These are phyloP conservation scores for Portevinia maculata DNA, from an alignment of 2,888 invertebrate species.

Conservation along the genomic window DNA sequence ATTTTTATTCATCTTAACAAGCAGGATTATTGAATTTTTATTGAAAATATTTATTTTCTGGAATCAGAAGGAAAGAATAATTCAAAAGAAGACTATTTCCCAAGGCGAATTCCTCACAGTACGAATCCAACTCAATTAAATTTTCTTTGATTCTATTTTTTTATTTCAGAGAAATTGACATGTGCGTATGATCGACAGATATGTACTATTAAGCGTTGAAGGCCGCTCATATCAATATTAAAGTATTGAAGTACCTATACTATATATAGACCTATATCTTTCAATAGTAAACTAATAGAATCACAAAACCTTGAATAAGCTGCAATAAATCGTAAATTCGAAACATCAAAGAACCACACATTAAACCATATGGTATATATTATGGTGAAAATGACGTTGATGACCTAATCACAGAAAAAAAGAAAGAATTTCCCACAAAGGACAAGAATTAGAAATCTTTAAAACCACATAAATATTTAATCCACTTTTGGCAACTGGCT, in stretches of 20 bases:
- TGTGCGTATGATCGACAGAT: background rate
- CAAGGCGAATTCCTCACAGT: slow-evolving; percentile 24
- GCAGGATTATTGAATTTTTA: background rate
- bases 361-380: slow-evolving; percentile 1
- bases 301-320: slow-evolving; percentile 3
- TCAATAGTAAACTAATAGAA: background rate
- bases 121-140: slow-evolving; percentile 6
- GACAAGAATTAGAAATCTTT: no score
- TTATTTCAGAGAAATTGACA: slow-evolving; percentile 1
- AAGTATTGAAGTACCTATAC: no score
- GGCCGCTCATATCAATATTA: no score
- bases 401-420: no score
- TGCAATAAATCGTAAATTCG: slow-evolving; percentile 35
- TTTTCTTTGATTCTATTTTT: background rate
- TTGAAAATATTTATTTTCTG: background rate
- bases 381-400: slow-evolving; percentile 22
- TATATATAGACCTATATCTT: no score
- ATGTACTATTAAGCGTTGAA: no score
- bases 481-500: no score
- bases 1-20: background rate
- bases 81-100: slow-evolving; percentile 13
- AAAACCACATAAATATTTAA: no score
- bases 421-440: no score
- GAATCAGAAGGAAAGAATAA: background rate
- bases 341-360: slow-evolving; percentile 20